Evolutionary conservation across 1,140 invertebrate species (phyloP), one percentile per base, ranked within the genome.

Genomic region (Papilio polytes): DNA sequence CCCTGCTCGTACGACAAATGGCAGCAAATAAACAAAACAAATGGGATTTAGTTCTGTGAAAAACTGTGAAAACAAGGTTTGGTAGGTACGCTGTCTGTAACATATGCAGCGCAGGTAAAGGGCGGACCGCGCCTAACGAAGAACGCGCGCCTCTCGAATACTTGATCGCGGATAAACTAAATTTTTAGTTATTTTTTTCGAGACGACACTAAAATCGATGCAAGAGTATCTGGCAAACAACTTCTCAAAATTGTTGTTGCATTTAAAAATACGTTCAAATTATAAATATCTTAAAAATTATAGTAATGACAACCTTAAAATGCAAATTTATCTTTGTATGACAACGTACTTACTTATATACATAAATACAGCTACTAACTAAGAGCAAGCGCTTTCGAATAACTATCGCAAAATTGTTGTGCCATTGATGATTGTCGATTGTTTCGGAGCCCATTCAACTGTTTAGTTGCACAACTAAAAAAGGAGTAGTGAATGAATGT

Each of bases 101-200:
- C 92, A 94, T 94, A 94, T 93, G 92, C 92, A 91, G 89, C 74
- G 89, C 93, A 93, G 93, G 92, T 92, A 90, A 89, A 88, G 87
- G 88, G 82, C 81, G 82, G 84, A 74, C 82, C 86, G 83, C 82
- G 78, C 84, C 90, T 94, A 94, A 94, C 92, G 93, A 94, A 92
- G 84, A 87, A 85, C 80, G 89, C 83, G 86, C 90, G 92, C 80
- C 77, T 73, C 59, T 41, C 78, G 92, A 92, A 94, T 94, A 94
- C 91, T 85, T 91, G 90, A 94, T 92, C 77, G 80, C 85, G 86
- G 86, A 86, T 86, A 89, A 70, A 88, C 84, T 83, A 84, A 84
- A 89, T 91, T 87, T 90, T 88, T 87, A 87, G 86, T 89, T 88
- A n/a, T n/a, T 70, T 88, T 87, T 82, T 88, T 82, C 31, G 81